Conservation (phyloP, 2,113 vertebrate species). For the Peromyscus polionotus region DNA sequence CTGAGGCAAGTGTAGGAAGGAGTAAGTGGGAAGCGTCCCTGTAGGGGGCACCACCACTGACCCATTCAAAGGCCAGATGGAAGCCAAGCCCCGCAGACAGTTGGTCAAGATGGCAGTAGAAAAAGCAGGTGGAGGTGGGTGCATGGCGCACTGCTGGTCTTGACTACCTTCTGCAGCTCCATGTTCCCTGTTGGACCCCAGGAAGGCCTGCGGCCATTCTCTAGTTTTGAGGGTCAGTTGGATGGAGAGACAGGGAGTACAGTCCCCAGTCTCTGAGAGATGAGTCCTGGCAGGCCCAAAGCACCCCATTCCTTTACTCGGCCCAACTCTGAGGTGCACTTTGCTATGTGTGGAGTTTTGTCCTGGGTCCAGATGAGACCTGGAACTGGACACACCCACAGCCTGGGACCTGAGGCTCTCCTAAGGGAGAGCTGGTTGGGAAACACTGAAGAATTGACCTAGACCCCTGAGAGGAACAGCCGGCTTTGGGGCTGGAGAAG, state of each 20-base stretch:
- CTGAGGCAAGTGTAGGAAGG: no score
- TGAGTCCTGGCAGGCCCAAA: neutral
- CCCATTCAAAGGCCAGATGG: neutral
- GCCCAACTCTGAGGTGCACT: no score
- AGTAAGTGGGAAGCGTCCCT: neutral
- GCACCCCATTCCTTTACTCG: neutral
- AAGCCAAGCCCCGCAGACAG: neutral
- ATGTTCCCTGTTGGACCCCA: neutral
- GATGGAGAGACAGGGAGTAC: neutral
- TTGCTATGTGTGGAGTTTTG: neutral
- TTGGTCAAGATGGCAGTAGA: neutral
- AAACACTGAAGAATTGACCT: neutral
- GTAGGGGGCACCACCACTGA: neutral
- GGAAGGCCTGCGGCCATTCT: neutral
- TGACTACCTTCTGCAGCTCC: neutral
- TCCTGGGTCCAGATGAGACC: no score
- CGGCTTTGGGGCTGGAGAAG: neutral
- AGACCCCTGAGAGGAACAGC: neutral
- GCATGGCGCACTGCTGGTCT: neutral
- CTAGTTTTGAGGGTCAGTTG: neutral
- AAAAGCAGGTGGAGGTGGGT: no score
- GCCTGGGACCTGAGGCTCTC: no score
- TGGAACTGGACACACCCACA: neutral
- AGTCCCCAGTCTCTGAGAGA: accelerated
- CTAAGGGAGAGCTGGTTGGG: neutral